Evolutionary conservation across 2,888 invertebrate species (phyloP).

Genomic region (Idaea straminata): DNA sequence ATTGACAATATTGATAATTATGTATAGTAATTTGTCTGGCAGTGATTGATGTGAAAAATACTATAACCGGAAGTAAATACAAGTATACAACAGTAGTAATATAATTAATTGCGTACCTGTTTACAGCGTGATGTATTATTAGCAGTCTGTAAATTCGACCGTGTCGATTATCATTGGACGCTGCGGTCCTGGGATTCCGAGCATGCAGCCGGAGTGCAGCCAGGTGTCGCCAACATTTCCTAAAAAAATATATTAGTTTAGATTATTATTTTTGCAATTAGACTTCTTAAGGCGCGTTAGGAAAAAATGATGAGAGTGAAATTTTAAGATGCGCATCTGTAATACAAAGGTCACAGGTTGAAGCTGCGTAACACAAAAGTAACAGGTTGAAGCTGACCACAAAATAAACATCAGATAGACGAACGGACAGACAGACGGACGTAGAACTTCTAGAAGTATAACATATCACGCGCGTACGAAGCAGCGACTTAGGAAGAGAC

Average conservation of each 20-base stretch:
- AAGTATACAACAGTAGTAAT: slow-evolving; percentile 16
- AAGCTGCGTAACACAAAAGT: no score
- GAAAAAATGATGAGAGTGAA: neutral
- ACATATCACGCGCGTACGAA: no score
- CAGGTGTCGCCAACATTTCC: slow-evolving; percentile 47
- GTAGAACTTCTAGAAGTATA: no score
- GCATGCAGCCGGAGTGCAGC: slow-evolving; percentile 30
- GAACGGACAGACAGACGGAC: no score
- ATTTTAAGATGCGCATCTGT: no score
- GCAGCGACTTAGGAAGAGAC: no score
- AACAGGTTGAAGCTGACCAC: no score
- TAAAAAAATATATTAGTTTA: slow-evolving; percentile 1
- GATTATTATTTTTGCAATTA: neutral
- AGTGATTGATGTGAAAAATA: neutral
- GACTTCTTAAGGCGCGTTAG: no score
- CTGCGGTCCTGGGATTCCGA: slow-evolving; percentile 56
- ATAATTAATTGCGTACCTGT: slow-evolving; percentile 13
- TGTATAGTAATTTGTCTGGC: neutral
- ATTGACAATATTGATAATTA: no score
- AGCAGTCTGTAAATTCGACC: slow-evolving; percentile 41
- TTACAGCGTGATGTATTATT: slow-evolving; percentile 27
- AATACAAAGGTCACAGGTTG: no score
- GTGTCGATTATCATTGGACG: slow-evolving; percentile 56
- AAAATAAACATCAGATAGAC: no score
- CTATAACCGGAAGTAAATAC: neutral